Conservation (phyloP, 1,140 invertebrate species). For the Drosophila simulans region DNA sequence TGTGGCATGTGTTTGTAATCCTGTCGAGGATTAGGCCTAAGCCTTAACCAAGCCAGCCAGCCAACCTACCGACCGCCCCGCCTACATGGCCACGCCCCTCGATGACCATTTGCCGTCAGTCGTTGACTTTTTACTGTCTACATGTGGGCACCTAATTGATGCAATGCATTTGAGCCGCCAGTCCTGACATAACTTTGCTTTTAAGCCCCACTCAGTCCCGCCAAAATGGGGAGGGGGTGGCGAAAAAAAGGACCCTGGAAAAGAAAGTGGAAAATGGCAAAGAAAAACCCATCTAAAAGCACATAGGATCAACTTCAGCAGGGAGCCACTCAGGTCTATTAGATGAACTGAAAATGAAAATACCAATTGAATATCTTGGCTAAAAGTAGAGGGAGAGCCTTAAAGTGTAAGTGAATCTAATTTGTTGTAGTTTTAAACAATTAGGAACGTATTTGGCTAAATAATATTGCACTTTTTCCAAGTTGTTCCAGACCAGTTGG, state of each 20-base stretch:
- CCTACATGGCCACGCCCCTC: not conserved
- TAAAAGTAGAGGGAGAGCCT: too few relatives aligned
- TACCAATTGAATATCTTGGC: too few relatives aligned
- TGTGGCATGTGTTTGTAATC: slow-evolving; percentile 34
- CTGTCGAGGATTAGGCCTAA: slow-evolving; percentile 42
- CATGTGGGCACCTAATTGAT: slow-evolving; percentile 52
- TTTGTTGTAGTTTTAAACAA: too few relatives aligned
- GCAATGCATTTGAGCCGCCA: slow-evolving; percentile 39
- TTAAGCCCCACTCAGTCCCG: slow-evolving; percentile 23
- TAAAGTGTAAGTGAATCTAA: too few relatives aligned
- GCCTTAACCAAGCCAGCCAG: slow-evolving; percentile 3
- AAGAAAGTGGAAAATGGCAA: slow-evolving; percentile 9
- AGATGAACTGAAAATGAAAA: not conserved
- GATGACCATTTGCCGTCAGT: slow-evolving; percentile 34
- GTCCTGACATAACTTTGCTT: slow-evolving; percentile 49
- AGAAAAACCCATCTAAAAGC: not conserved
- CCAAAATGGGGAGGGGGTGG: not conserved
- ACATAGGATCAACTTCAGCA: not conserved
- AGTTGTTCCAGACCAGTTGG: too few relatives aligned
- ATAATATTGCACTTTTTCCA: too few relatives aligned
- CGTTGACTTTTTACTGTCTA: slow-evolving; percentile 54
- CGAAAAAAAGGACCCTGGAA: slow-evolving; percentile 3
- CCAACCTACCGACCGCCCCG: too few relatives aligned
- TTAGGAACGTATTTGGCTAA: too few relatives aligned
- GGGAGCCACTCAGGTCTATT: not conserved